These are phyloP conservation scores for Macrophya annulata DNA, from an alignment of 2,888 invertebrate genomes.

Conservation along the genomic window DNA sequence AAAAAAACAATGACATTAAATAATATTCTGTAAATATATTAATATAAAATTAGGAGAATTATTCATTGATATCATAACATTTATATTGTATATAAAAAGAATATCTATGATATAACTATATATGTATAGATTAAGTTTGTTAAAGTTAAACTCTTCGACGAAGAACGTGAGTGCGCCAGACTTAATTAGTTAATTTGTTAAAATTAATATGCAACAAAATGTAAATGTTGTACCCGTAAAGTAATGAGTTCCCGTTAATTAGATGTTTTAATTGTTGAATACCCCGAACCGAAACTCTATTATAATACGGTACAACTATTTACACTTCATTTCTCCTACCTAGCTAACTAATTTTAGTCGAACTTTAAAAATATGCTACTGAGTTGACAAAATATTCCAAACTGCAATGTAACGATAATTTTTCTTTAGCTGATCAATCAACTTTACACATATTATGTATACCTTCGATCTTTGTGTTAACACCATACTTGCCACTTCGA, in stretches of 20 bases:
- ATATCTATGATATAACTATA: conserved; percentile 64
- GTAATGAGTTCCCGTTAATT: conserved; percentile 57
- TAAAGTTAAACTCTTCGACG: conserved; percentile 69
- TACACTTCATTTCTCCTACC: conserved; percentile 50
- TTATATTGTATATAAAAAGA: conserved; percentile 66
- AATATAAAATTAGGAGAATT: conserved; percentile 69
- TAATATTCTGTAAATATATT: conserved; percentile 64
- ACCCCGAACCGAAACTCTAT: conserved; percentile 44
- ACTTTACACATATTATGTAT: not conserved
- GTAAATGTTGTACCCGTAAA: conserved; percentile 49
- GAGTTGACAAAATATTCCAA: conserved; percentile 42
- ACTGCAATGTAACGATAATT: conserved; percentile 41
- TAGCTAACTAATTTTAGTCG: conserved; percentile 64
- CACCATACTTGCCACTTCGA: conserved; percentile 1
- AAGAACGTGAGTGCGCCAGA: conserved; percentile 65
- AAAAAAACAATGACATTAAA: conserved; percentile 52
- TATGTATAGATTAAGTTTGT: conserved; percentile 66
- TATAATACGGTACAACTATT: conserved; percentile 34
- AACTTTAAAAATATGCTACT: conserved; percentile 56
- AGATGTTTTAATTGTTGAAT: conserved; percentile 61
- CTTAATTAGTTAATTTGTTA: conserved; percentile 69
- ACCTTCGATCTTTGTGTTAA: not conserved
- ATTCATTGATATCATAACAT: conserved; percentile 64
- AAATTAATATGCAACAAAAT: conserved; percentile 66
- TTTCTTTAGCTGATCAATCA: not conserved